Evolutionary conservation across 2,113 vertebrate genomes (phyloP), one percentile per base, ranked within the genome.

Genomic region (Megaceryle maxima): DNA sequence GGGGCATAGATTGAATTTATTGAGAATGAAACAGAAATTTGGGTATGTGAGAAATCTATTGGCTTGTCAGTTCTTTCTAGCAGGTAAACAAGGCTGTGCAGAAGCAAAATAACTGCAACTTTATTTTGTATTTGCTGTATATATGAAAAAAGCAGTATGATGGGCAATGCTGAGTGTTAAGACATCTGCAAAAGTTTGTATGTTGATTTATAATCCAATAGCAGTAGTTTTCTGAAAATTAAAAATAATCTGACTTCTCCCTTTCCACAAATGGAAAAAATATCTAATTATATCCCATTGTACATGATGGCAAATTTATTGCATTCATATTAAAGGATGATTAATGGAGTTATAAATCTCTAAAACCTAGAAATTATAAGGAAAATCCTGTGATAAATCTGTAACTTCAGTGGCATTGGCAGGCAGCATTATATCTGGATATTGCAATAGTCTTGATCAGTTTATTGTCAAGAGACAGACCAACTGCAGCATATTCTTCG

Each of bases 331-430:
- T 93, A 90, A 93, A 79, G 56, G 48, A 43, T 87, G 44, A 92
- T 73, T 78, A 79, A 85, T 87, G 67, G 85, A 97, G 33, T 92
- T 92, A 77, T 76, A 86, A 87, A 87, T 78, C 86, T 95, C 70
- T 70, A 80, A 90, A 97, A 6, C 41, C 73, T 83, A 68, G 57
- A 66, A 68, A 75, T 60, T 41, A 92, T 92, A 85, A 94, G 90
- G 84, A 56, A 96, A 92, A 84, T 92, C 60, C 95, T 75, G 18
- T 97, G 92, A 92, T 80, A 93, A 37, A 83, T 89, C 67, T 25
- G 2, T 87, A 62, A 80, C n/a, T 84, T 44, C 5, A 70, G 39
- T 24, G 74, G 35, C 26, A 29, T 10, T 74, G 51, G 46, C 72
- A 95, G 73, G 43, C 53, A 89, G 39, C 33, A 31, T 64, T 88